A percentile compares a stretch with the other conserved stretches of the same genome.
Conservation (phyloP, 2,113 vertebrate genomes). For the Podarcis cretensis region DNA sequence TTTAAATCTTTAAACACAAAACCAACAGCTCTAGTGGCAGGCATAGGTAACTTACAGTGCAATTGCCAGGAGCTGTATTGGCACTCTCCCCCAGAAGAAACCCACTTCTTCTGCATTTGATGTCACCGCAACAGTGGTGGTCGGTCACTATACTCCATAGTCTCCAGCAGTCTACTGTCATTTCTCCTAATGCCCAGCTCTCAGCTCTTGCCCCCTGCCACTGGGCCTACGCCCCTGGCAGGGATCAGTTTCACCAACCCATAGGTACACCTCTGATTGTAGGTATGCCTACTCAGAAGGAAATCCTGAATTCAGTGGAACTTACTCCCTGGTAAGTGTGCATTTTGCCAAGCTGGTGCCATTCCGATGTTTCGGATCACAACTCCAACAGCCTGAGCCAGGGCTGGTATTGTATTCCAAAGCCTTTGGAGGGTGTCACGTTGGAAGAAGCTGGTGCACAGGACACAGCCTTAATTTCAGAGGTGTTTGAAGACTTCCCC, state of each 20-base stretch:
- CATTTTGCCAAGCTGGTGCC: background rate
- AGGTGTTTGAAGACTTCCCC: background rate
- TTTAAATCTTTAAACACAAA: background rate
- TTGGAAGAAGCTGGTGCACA: background rate
- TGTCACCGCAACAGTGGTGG: no score
- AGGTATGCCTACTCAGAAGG: background rate
- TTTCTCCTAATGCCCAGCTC: no score
- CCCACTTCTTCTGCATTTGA: no score
- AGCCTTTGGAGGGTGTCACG: no score
- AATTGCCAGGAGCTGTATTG: background rate
- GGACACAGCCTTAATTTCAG: background rate
- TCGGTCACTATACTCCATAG: no score
- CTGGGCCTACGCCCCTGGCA: no score
- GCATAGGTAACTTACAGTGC: background rate
- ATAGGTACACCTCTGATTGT: background rate
- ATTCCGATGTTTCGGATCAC: background rate
- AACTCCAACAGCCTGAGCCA: no score
- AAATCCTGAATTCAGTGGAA: background rate
- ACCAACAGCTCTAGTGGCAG: background rate
- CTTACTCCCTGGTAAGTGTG: background rate
- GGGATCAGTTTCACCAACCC: no score
- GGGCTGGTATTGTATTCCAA: no score
- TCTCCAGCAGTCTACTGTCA: no score
- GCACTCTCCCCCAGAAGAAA: no score
- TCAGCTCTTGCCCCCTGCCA: no score